Base-by-base conservation (phyloP, 2,113 vertebrate species). In the Psilopogon haemacephalus region DNA sequence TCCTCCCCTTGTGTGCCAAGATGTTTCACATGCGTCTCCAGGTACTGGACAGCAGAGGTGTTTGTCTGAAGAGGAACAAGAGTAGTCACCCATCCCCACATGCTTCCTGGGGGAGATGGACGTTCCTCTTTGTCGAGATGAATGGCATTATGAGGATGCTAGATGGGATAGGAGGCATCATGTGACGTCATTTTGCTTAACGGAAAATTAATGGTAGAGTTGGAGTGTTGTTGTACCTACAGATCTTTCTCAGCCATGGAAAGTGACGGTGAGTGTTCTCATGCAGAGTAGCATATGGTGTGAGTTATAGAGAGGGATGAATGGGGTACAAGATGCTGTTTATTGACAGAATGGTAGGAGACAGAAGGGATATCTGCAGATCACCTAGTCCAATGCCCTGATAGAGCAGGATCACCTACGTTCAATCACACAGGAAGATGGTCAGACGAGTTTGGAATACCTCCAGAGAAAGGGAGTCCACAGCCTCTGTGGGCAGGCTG, bases 1-100 rank as follows among this genome's bases (percentile, higher is more conserved):
- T 23, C 59, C 63, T 63, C 12, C 58, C 1, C 28, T 18, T 0
- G 2, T 2, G 52, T 40, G 24, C 14, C 0, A 0, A 27, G 4
- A 2, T 10, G 28, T 56, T 75, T 50, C 13, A 1, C 4, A 0
- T 1, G 33, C 24, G 37, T 80, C 8, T 1, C 11, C 33, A 13
- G 19, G 42, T 0, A 0, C 1, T 3, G 70, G 77, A 55, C 40
- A 50, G 59, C 0, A 0, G 27, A 35, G 21, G 28, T 1, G 0
- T 35, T 35, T 6, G 12, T 15, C 15, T 23, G 64, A 52, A 37
- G 37, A 58, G 56, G 63, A 68, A 14, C 0, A 2, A 54, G 55
- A 0, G 0, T 32, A 0, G 76, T 27, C 4, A 0, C 10, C 24
- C 37, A 52, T 17, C 6, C 32, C 15, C 5, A 0, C 2, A 1